Evolutionary conservation across 2,888 invertebrate species (phyloP).

Genomic region (Drosophila leonis): DNA sequence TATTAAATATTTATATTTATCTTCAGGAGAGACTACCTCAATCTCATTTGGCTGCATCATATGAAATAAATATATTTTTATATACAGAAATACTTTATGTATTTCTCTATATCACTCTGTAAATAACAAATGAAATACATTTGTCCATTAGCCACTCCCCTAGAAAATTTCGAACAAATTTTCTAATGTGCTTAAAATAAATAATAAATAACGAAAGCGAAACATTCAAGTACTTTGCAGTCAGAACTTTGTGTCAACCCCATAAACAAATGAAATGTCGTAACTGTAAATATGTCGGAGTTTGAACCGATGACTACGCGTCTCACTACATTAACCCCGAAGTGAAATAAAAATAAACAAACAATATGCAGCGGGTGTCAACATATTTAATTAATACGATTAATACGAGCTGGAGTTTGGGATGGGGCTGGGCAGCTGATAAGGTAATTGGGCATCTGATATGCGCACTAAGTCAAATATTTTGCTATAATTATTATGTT

Average conservation of each 20-base stretch:
- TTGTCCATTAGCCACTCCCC: constrained; percentile 7
- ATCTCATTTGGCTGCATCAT: neutral
- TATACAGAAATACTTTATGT: too few relatives aligned
- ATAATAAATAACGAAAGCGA: constrained; percentile 25
- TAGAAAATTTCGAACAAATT: constrained; percentile 23
- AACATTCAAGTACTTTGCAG: constrained; percentile 16
- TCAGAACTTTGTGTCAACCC: constrained; percentile 10
- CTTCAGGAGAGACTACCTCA: neutral
- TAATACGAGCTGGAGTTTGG: constrained; percentile 14
- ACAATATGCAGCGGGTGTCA: constrained; percentile 32
- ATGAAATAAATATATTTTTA: neutral
- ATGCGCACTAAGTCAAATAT: constrained; percentile 2
- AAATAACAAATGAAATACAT: neutral
- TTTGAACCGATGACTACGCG: constrained; percentile 23
- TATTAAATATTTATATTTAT: neutral
- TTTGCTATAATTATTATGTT: neutral
- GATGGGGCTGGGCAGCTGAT: constrained; percentile 21
- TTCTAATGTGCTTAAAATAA: constrained; percentile 30
- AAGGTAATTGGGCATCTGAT: constrained; percentile 21
- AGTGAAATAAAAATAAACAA: constrained; percentile 7
- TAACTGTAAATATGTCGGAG: constrained; percentile 18
- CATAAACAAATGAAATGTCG: constrained; percentile 18
- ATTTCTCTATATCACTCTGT: neutral
- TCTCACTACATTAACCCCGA: constrained; percentile 38
- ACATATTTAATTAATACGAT: constrained; percentile 52